Evolutionary conservation across 1,140 invertebrate species (phyloP).

Genomic region (Drosophila willistoni): DNA sequence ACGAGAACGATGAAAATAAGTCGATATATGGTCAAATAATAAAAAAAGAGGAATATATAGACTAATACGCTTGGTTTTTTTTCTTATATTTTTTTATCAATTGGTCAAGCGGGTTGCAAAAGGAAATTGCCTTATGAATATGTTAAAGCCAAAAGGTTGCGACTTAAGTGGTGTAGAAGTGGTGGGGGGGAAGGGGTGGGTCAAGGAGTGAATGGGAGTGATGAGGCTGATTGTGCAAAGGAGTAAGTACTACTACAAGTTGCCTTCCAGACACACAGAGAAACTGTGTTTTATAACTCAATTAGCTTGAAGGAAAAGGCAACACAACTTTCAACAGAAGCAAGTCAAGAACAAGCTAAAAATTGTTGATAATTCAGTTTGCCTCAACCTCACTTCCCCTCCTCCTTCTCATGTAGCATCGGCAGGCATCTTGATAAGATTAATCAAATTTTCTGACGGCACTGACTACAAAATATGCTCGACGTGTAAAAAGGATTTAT

Average conservation of each 20-base stretch:
- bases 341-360: constrained; percentile 43
- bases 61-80: constrained; percentile 58
- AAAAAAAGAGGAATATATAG: constrained; percentile 64
- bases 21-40: constrained; percentile 54
- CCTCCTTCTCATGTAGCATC: background rate
- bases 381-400: background rate
- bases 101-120: constrained; percentile 47
- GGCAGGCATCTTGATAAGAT: constrained; percentile 79
- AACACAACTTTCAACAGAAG: constrained; percentile 20
- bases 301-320: constrained; percentile 64
- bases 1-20: constrained; percentile 36
- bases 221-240: constrained; percentile 8
- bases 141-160: constrained; percentile 56
- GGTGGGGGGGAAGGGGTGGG: too few relatives aligned
- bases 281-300: constrained; percentile 63
- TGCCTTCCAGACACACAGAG: constrained; percentile 4
- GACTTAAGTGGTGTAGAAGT: constrained; percentile 16
- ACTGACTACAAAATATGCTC: constrained; percentile 60
- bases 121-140: constrained; percentile 71
- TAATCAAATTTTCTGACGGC: constrained; percentile 79
- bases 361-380: constrained; percentile 77
- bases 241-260: constrained; percentile 15
- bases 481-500: constrained; percentile 77
- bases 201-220: constrained; percentile 6
- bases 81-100: constrained; percentile 60